A percentile compares a stretch with the other conserved stretches of the same genome.
These are phyloP conservation scores for Chaenogobius annularis DNA, from an alignment of 2,113 vertebrate genomes.

Conservation along the genomic window DNA sequence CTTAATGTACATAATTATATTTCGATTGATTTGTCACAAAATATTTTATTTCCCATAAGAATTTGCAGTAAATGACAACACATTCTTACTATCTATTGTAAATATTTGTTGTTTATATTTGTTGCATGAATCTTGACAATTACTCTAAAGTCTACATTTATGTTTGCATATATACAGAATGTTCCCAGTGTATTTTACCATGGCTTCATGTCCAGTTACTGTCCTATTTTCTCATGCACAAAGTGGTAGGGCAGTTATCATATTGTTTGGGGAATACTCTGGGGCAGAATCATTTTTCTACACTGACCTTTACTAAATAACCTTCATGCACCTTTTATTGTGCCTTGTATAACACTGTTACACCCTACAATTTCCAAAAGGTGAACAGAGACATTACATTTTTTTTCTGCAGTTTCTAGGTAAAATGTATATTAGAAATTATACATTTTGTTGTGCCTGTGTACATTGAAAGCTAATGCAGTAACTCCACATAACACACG, in stretches of 20 bases:
- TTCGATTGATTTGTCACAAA: too few relatives aligned
- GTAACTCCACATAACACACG: too few relatives aligned
- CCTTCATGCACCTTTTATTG: background rate
- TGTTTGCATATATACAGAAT: too few relatives aligned
- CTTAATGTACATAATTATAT: too few relatives aligned
- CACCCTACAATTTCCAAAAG: conserved; percentile 1
- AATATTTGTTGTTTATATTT: too few relatives aligned
- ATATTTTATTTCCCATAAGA: too few relatives aligned
- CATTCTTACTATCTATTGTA: too few relatives aligned
- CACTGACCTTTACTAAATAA: conserved; percentile 25
- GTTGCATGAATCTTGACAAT: too few relatives aligned
- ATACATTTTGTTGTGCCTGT: too few relatives aligned
- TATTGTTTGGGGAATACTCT: conserved; percentile 14
- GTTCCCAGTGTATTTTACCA: background rate
- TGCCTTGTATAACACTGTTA: conserved; percentile 3
- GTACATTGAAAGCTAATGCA: too few relatives aligned
- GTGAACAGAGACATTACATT: conserved; percentile 2
- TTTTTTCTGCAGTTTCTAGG: background rate
- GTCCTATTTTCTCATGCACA: background rate
- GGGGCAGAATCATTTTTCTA: conserved; percentile 4
- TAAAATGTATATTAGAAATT: background rate
- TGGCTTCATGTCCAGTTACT: background rate
- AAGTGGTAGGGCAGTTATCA: background rate
- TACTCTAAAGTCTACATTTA: too few relatives aligned
- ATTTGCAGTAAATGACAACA: too few relatives aligned